Evolutionary conservation across 2,888 invertebrate genomes (phyloP).

Genomic region (Andrena praecox): DNA sequence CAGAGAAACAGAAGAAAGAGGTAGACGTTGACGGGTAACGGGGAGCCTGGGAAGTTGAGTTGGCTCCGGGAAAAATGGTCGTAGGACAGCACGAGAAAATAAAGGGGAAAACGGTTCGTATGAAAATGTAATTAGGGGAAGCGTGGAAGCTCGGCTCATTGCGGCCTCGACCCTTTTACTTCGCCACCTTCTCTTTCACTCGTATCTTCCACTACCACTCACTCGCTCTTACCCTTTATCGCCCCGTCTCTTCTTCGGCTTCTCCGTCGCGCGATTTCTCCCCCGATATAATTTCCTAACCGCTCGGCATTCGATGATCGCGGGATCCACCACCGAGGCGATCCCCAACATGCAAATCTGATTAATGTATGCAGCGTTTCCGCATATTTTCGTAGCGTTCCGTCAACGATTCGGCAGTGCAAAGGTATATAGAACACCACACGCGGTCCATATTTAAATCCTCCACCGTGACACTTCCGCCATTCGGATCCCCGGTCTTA

Average conservation of each 20-base stretch:
- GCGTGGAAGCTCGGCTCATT: conserved; percentile 79
- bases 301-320: conserved; percentile 42
- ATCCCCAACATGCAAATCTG: background rate
- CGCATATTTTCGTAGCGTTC: background rate
- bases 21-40: conserved; percentile 62
- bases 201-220: conserved; percentile 46
- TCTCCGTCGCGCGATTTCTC: conserved; percentile 24
- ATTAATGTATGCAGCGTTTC: background rate
- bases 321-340: conserved; percentile 35
- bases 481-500: background rate
- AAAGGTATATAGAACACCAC: background rate
- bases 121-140: conserved; percentile 82
- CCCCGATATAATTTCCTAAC: conserved; percentile 75
- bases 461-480: background rate
- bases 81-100: conserved; percentile 74
- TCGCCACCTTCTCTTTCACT: conserved; percentile 68
- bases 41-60: conserved; percentile 59
- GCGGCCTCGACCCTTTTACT: conserved; percentile 77
- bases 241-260: conserved; percentile 31
- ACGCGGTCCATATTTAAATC: background rate
- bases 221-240: conserved; percentile 35
- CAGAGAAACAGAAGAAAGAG: conserved; percentile 56
- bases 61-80: conserved; percentile 75
- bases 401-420: background rate
- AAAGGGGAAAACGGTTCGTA: conserved; percentile 80